Conservation (phyloP, 2,888 invertebrate species). For the Caenorhabditis drosophilae region DNA sequence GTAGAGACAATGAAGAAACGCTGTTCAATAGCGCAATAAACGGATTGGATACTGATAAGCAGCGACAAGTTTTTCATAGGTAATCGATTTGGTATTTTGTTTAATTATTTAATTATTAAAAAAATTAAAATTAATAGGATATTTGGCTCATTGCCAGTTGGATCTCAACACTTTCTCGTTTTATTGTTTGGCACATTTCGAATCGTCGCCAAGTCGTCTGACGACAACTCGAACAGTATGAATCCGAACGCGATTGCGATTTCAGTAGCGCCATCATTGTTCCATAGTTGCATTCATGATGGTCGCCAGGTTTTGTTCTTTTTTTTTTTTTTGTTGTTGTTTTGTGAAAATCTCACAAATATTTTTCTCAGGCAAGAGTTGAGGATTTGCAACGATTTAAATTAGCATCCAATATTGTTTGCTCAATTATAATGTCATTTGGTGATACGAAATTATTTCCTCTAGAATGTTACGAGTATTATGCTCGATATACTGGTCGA, state of each 20-base stretch:
- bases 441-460: conserved; percentile 91
- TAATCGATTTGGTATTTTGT: too few species aligned
- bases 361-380: conserved; percentile 81
- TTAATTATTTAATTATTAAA: neutral
- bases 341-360: neutral
- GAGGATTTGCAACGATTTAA: conserved; percentile 88
- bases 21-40: conserved; percentile 87
- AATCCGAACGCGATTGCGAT: conserved; percentile 92
- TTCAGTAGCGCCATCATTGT: conserved; percentile 92
- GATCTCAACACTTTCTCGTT: conserved; percentile 90
- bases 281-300: conserved; percentile 92
- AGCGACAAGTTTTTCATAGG: conserved; percentile 90
- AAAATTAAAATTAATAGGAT: conserved; percentile 75
- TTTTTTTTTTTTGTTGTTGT: conserved; percentile 1
- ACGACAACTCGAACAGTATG: conserved; percentile 88
- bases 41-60: conserved; percentile 77
- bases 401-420: conserved; percentile 94
- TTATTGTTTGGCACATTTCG: conserved; percentile 95
- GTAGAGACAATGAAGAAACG: conserved; percentile 85
- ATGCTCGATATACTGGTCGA: conserved; percentile 89
- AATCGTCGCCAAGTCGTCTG: conserved; percentile 89
- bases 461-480: conserved; percentile 82
- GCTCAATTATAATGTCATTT: conserved; percentile 91
- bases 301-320: conserved; percentile 75
- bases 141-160: conserved; percentile 81